Conservation (phyloP, 2,888 invertebrate species). For the Caenorhabditis sp. region DNA sequence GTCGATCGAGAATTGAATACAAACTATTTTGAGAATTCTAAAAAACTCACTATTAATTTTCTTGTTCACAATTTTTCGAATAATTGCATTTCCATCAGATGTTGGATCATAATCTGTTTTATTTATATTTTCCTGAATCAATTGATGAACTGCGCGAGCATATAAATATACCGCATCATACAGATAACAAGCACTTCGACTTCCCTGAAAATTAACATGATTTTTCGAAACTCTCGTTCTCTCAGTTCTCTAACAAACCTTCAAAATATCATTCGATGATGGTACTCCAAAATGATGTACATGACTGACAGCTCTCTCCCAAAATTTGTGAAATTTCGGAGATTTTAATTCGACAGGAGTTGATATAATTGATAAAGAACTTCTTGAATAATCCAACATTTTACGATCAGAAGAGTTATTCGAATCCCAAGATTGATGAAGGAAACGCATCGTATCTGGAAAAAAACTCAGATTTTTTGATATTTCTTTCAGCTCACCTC, state of each 20-base stretch:
- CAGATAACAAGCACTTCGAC: conserved; percentile 82
- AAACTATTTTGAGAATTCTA: neutral
- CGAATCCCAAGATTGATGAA: conserved; percentile 59
- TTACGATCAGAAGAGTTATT: conserved; percentile 58
- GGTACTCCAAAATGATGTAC: conserved; percentile 55
- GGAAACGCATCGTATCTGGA: conserved; percentile 62
- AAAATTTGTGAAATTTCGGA: conserved; percentile 78
- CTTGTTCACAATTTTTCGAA: conserved; percentile 81
- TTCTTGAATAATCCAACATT: conserved; percentile 77
- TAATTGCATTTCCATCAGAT: conserved; percentile 81
- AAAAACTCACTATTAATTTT: conserved; percentile 72
- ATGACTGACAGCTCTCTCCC: conserved; percentile 77
- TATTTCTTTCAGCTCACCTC: neutral
- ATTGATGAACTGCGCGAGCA: conserved; percentile 82
- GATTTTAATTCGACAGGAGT: conserved; percentile 79
- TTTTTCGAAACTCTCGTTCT: neutral
- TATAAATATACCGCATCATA: conserved; percentile 89
- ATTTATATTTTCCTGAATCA: conserved; percentile 74
- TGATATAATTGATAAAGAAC: conserved; percentile 86
- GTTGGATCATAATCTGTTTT: conserved; percentile 46
- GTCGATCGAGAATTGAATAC: neutral
- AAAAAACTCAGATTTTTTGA: conserved; percentile 2
- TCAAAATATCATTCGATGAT: neutral
- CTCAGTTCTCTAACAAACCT: too few species aligned
- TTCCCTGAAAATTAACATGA: conserved; percentile 43